Conservation (phyloP, 2,113 vertebrate species). For the Mobula hypostoma region DNA sequence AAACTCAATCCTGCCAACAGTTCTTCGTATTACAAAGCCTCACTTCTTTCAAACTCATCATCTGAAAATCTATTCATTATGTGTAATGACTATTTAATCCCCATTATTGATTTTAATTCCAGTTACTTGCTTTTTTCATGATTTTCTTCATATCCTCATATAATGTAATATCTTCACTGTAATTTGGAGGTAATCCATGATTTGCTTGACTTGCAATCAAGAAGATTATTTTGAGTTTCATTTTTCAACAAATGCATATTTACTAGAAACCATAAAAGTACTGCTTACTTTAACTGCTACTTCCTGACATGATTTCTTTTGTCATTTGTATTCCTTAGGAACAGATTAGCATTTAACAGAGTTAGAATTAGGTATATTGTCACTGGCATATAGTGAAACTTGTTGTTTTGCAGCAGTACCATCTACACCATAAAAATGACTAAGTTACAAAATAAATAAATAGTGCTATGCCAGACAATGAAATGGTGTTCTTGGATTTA, state of each 20-base stretch:
- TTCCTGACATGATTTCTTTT: not conserved
- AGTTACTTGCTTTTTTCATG: not conserved
- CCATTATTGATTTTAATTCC: not conserved
- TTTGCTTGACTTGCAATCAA: not conserved
- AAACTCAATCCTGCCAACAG: not conserved
- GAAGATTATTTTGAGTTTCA: not conserved
- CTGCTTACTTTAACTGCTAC: not conserved
- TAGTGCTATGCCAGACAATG: too few species aligned
- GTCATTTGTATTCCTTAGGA: not conserved
- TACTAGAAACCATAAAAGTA: not conserved
- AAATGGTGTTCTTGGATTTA: too few species aligned
- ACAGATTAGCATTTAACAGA: not conserved
- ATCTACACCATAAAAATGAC: too few species aligned
- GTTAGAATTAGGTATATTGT: too few species aligned
- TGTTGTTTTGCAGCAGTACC: too few species aligned
- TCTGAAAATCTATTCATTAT: not conserved
- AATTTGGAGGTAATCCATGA: not conserved
- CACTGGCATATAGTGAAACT: too few species aligned
- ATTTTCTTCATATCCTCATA: not conserved
- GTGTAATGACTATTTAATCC: not conserved
- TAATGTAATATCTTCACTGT: not conserved
- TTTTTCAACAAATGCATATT: not conserved
- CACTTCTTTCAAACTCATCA: not conserved
- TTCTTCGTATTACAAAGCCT: too few species aligned
- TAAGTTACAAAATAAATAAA: too few species aligned